Percentiles rank a stretch among this genome's conserved stretches.
These are phyloP conservation scores for Rhimphoctona megacephalus DNA, from an alignment of 2,888 invertebrate species.

Conservation along the genomic window DNA sequence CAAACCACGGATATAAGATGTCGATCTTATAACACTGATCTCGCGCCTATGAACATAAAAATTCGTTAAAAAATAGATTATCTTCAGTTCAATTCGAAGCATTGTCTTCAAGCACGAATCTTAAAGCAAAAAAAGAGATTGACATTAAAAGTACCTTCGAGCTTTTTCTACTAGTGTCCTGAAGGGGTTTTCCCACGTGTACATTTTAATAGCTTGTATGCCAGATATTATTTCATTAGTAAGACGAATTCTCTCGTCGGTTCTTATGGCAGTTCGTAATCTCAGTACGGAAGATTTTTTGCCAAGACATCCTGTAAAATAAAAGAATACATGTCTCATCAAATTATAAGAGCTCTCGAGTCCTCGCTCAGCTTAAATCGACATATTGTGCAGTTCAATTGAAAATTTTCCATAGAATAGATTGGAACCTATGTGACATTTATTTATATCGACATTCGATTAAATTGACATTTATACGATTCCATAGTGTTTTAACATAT, in stretches of 20 bases:
- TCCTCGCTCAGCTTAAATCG: too few species aligned
- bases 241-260: slow-evolving; percentile 95
- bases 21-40: slow-evolving; percentile 86
- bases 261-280: slow-evolving; percentile 92
- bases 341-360: neutral
- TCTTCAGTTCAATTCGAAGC: too few species aligned
- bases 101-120: neutral
- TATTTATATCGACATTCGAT: too few species aligned
- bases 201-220: slow-evolving; percentile 98
- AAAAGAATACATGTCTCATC: slow-evolving; percentile 13
- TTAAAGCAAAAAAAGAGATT: slow-evolving; percentile 1
- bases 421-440: too few species aligned
- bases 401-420: too few species aligned
- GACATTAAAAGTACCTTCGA: slow-evolving; percentile 88
- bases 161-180: slow-evolving; percentile 91
- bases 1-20: slow-evolving; percentile 89
- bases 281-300: slow-evolving; percentile 92
- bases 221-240: slow-evolving; percentile 98
- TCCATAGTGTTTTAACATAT: neutral
- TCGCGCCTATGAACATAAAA: slow-evolving; percentile 86
- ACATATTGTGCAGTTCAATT: too few species aligned
- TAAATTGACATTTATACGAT: too few species aligned
- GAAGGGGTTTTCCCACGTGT: slow-evolving; percentile 97
- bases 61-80: slow-evolving; percentile 10
- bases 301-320: slow-evolving; percentile 89